phyloP scores from a whole-genome alignment of 2,888 invertebrate species.

The Brachyptera risi region DNA sequence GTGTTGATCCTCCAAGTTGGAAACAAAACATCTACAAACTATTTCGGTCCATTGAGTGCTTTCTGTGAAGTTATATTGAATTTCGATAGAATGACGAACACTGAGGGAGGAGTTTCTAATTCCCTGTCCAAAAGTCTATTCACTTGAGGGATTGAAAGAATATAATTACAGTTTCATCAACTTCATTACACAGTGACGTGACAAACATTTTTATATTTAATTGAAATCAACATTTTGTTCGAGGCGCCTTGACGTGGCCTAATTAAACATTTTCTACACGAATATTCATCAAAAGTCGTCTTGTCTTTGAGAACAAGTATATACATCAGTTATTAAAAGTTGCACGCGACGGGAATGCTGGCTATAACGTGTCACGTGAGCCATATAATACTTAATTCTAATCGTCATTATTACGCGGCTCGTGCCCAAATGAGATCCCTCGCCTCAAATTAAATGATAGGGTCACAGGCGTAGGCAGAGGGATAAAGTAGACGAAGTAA shows the following conservation, averaged over 20 bases:
- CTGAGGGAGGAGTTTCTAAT: neutral
- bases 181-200: conserved; percentile 8
- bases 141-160: neutral
- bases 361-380: conserved; percentile 6
- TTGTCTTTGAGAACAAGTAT: neutral
- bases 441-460: conserved; percentile 14
- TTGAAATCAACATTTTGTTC: conserved; percentile 8
- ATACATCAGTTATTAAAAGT: conserved; percentile 1
- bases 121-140: neutral
- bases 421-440: conserved; percentile 8
- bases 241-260: conserved; percentile 8
- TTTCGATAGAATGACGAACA: conserved; percentile 14
- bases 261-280: conserved; percentile 4
- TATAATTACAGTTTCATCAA: neutral
- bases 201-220: conserved; percentile 1
- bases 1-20: conserved; percentile 20
- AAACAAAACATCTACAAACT: conserved; percentile 21
- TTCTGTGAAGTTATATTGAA: conserved; percentile 13
- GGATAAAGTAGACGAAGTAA: neutral
- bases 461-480: neutral
- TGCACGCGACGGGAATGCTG: neutral
- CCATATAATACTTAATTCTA: neutral
- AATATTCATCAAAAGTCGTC: conserved; percentile 1
- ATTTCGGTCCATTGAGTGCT: conserved; percentile 20
- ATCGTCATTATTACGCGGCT: conserved; percentile 10